Evolutionary conservation across 2,797 vertebrate species (phyloP), one percentile per base, ranked within the genome.

Genomic region (Pseudopleuronectes americanus): DNA sequence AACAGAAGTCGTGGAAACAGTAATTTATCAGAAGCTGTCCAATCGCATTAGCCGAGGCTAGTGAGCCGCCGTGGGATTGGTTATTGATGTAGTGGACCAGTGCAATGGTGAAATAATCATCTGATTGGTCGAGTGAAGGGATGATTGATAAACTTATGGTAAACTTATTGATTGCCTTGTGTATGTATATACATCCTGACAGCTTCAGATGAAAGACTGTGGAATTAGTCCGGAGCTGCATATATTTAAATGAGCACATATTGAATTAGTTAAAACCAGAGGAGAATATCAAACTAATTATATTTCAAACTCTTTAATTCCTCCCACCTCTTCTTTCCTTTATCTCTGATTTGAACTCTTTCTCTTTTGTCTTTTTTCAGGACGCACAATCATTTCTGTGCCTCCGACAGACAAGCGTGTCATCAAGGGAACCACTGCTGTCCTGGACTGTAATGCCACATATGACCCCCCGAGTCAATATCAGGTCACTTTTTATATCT

Each of bases 371-470:
- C 8, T 23, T 13, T 48, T 4, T 69, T 4, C 71, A 99, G 97
- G 95, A 84, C 95, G 96, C 8, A 98, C 97, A 0, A 86, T 83
- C 80, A 97, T 99, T 64, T 91, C 96, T 23, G 89, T 85, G 47
- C 94, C 95, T 76, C 97, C 97, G 0, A 87, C 95, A 57, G 95
- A 99, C 80, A 94, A 88, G 61, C 96, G 96, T 1, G 97, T 98
- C 71, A 98, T 99, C 87, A 99, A 99, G 91, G 97, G 97, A 62
- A 99, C 97, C 66, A 97, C 95, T 0, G 97, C 97, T 7, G 74
- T 91, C 2, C 92, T 99, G 87, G 89, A 74, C 54, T 99, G 97
- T 9, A 87, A 94, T 4, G 96, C 95, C 0, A 95, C 94, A 3
- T 96, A 97, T 1, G 97, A 99, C 84, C 94, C 94, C 95, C 13